Conservation (phyloP, 2,797 vertebrate species). For the Leptatherina wallacei region DNA sequence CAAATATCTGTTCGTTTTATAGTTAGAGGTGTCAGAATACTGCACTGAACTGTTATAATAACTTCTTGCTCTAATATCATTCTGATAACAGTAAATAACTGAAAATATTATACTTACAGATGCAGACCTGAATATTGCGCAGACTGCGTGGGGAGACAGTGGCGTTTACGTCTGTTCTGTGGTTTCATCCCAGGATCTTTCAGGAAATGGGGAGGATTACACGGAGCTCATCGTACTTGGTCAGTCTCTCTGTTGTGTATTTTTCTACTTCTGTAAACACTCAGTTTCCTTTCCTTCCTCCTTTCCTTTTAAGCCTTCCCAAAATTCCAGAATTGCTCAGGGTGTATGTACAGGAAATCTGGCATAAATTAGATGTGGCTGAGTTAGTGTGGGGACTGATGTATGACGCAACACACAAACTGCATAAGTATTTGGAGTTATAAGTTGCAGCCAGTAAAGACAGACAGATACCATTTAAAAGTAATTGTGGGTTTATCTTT, state of each 20-base stretch:
- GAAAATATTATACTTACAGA: conserved; percentile 67
- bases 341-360: neutral
- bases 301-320: neutral
- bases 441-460: conserved; percentile 12
- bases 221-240: conserved; percentile 91
- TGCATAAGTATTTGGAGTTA: neutral
- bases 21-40: neutral
- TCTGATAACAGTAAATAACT: neutral
- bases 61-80: neutral
- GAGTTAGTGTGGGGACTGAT: neutral
- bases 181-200: conserved; percentile 83
- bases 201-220: conserved; percentile 88
- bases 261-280: neutral
- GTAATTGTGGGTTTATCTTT: conserved; percentile 87
- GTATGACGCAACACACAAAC: neutral
- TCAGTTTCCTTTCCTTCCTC: neutral
- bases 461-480: conserved; percentile 54
- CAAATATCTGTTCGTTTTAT: neutral
- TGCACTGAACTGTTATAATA: neutral
- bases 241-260: conserved; percentile 63
- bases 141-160: conserved; percentile 92
- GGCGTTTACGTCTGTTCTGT: conserved; percentile 90
- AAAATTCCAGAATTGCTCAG: neutral
- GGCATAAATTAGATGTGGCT: neutral
- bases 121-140: conserved; percentile 87